Evolutionary conservation across 2,113 vertebrate species (phyloP).

Genomic region (Alligator sinensis): DNA sequence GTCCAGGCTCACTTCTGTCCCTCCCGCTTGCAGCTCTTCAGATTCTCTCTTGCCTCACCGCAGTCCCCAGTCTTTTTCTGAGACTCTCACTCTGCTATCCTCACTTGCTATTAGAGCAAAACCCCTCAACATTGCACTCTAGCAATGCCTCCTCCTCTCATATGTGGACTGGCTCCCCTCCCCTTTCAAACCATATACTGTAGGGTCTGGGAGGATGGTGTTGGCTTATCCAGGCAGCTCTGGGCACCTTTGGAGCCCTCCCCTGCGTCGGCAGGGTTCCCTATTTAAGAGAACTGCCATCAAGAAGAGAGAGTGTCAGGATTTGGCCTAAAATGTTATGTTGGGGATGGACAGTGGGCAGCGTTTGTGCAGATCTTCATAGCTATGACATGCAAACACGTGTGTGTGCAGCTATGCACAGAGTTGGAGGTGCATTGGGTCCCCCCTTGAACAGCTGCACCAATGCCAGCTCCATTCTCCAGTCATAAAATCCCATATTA

Average conservation of each 20-base stretch:
- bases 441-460: background rate
- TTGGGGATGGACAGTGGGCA: background rate
- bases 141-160: background rate
- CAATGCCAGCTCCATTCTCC: background rate
- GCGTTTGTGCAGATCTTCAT: background rate
- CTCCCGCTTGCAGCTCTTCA: accelerated
- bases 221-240: background rate
- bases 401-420: background rate
- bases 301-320: background rate
- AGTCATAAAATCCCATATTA: background rate
- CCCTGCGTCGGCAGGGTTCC: background rate
- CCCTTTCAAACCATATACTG: background rate
- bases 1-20: background rate
- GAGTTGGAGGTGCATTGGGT: background rate
- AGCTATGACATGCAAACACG: background rate
- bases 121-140: background rate
- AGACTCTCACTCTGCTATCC: background rate
- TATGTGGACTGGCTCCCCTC: too few relatives aligned
- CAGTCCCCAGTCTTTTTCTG: background rate
- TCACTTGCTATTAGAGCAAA: background rate
- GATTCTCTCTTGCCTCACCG: background rate
- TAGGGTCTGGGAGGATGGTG: background rate
- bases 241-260: background rate
- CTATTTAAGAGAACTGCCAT: background rate
- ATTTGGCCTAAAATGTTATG: background rate